Evolutionary conservation across 2,797 vertebrate genomes (phyloP).

Genomic region (Oceanodroma leucorhoa): DNA sequence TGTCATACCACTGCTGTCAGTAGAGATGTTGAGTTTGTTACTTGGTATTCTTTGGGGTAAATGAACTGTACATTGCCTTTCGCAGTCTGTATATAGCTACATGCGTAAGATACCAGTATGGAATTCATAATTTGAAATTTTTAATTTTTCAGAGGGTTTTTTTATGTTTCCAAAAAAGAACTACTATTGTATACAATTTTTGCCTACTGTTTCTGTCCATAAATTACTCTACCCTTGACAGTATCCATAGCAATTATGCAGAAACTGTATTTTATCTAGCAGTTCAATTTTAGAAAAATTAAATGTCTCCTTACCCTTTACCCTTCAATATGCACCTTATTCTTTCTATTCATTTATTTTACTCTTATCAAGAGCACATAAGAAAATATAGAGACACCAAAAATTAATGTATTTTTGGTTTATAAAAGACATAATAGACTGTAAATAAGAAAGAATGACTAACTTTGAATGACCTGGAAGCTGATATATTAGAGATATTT

Average conservation of each 20-base stretch:
- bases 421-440: not conserved
- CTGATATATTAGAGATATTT: not conserved
- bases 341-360: not conserved
- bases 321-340: not conserved
- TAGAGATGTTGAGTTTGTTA: not conserved
- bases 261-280: not conserved
- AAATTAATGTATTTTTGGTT: not conserved
- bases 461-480: not conserved
- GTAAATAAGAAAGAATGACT: not conserved
- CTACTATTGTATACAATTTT: not conserved
- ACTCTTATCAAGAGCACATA: not conserved
- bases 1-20: not conserved
- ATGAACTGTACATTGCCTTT: not conserved
- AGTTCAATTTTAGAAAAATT: not conserved
- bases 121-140: not conserved
- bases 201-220: not conserved
- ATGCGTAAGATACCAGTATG: accelerated
- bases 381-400: not conserved
- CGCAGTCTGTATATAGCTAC: no score
- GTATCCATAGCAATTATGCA: not conserved
- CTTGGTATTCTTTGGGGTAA: not conserved
- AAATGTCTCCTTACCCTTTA: not conserved
- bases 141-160: not conserved
- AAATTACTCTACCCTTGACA: not conserved
- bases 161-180: not conserved